phyloP scores from a whole-genome alignment of 2,113 vertebrate genomes.

The Megalops atlanticus region DNA sequence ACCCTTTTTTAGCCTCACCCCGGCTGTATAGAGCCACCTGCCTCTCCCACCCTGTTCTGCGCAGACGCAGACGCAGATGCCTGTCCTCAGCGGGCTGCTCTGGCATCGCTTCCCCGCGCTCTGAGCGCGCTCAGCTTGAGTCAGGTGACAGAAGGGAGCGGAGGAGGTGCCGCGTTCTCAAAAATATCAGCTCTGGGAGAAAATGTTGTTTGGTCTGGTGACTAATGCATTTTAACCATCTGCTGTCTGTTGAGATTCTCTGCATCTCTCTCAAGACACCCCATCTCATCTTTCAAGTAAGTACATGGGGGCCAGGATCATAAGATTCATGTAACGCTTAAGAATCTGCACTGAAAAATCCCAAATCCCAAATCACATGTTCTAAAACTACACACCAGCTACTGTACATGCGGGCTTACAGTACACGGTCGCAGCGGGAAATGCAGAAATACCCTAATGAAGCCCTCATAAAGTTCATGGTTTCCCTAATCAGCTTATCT shows the following conservation, averaged over 20 bases:
- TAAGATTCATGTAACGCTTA: not conserved
- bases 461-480: not conserved
- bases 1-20: no score
- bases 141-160: constrained; percentile 3
- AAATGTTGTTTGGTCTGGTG: not conserved
- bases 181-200: not conserved
- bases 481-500: not conserved
- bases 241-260: not conserved
- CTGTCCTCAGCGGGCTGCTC: no score
- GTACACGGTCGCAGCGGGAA: not conserved
- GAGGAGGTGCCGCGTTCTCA: not conserved
- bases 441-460: not conserved
- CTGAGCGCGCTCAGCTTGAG: not conserved
- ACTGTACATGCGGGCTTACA: not conserved
- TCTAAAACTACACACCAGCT: not conserved
- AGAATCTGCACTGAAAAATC: not conserved
- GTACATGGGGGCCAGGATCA: not conserved
- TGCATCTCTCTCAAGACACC: not conserved
- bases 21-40: no score
- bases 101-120: no score
- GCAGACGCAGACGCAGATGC: no score
- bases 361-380: not conserved
- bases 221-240: not conserved
- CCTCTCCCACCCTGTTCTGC: no score
- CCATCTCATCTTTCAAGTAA: not conserved